These are phyloP conservation scores for Dreissena rostriformis DNA, from an alignment of 1,140 invertebrate species.

Conservation along the genomic window DNA sequence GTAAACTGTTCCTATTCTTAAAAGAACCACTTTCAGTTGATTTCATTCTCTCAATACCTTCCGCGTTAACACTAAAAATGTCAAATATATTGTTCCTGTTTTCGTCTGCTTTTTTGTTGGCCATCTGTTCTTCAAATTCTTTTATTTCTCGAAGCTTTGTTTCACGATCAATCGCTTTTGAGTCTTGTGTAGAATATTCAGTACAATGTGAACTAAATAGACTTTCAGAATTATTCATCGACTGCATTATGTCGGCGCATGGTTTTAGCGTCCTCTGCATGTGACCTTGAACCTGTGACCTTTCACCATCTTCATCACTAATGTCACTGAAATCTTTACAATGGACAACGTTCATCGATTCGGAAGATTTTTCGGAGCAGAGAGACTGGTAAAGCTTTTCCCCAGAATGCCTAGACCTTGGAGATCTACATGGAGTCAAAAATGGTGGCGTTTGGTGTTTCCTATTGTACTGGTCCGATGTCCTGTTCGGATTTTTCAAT, in stretches of 20 bases:
- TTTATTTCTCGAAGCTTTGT: slow-evolving; percentile 37
- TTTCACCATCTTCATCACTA: slow-evolving; percentile 54
- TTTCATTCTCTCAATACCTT: too few species aligned
- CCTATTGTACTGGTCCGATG: not conserved
- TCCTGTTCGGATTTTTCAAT: too few species aligned
- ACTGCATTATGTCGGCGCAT: too few species aligned
- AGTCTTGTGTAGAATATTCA: not conserved
- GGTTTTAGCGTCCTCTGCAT: not conserved
- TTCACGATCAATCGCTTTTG: slow-evolving; percentile 2
- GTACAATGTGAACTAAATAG: not conserved
- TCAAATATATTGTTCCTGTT: slow-evolving; percentile 52
- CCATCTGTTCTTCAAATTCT: slow-evolving; percentile 27
- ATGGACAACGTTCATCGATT: slow-evolving; percentile 61
- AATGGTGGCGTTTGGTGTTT: slow-evolving; percentile 28
- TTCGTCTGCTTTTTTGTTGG: slow-evolving; percentile 40
- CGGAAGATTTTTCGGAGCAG: slow-evolving; percentile 30
- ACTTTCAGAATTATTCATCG: too few species aligned
- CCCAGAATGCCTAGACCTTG: not conserved
- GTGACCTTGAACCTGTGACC: not conserved
- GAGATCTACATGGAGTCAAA: slow-evolving; percentile 41
- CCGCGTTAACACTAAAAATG: not conserved
- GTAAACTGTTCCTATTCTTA: too few species aligned
- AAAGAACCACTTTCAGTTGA: too few species aligned
- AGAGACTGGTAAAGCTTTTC: slow-evolving; percentile 10
- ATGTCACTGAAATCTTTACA: slow-evolving; percentile 65